phyloP scores from a whole-genome alignment of 2,888 invertebrate genomes.

The Caenorhabditis afra region DNA sequence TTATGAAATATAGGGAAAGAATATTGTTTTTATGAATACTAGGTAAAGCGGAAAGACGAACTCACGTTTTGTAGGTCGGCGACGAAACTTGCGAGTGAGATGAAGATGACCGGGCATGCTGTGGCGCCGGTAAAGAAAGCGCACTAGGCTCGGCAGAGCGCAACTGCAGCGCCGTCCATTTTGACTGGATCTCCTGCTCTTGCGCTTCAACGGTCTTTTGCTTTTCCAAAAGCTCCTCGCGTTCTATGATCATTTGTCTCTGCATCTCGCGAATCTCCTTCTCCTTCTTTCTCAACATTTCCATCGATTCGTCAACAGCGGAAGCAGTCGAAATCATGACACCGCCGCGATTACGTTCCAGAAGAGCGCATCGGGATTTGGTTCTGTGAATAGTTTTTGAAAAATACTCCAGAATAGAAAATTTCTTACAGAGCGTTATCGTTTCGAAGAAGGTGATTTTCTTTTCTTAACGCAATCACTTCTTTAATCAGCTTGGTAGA shows the following conservation, averaged over 20 bases:
- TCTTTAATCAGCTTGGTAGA: conserved; percentile 60
- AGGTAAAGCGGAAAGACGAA: background rate
- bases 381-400: conserved; percentile 46
- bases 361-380: conserved; percentile 62
- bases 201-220: conserved; percentile 43
- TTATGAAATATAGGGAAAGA: conserved; percentile 1
- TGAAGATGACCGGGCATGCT: conserved; percentile 36
- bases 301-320: conserved; percentile 66
- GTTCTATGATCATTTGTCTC: conserved; percentile 20
- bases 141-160: conserved; percentile 17
- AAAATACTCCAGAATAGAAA: background rate
- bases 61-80: conserved; percentile 44
- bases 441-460: conserved; percentile 51
- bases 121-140: conserved; percentile 2
- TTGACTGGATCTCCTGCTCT: conserved; percentile 51
- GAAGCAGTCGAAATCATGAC: conserved; percentile 43
- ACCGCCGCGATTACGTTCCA: conserved; percentile 58
- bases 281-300: conserved; percentile 67
- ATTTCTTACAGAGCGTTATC: conserved; percentile 57
- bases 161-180: conserved; percentile 53
- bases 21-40: background rate
- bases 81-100: conserved; percentile 45
- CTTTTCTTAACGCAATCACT: conserved; percentile 53
- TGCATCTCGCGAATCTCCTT: conserved; percentile 59
- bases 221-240: conserved; percentile 46